Evolutionary conservation across 2,113 vertebrate genomes (phyloP).

Genomic region (Pelecanus crispus): DNA sequence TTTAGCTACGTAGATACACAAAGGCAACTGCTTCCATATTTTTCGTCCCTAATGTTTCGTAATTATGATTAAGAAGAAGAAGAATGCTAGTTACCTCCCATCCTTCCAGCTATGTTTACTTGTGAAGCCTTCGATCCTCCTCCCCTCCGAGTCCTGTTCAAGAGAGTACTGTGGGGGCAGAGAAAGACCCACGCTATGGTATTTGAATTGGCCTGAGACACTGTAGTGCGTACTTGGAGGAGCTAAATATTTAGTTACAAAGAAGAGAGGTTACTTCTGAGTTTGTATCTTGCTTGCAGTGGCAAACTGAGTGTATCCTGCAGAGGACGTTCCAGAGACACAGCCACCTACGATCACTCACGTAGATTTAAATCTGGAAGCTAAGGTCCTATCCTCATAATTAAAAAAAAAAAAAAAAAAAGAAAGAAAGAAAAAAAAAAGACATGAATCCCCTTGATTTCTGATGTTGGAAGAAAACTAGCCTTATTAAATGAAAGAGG

Average conservation of each 20-base stretch:
- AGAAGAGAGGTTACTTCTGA: not conserved
- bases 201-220: not conserved
- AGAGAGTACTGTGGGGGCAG: not conserved
- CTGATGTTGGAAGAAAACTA: not conserved
- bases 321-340: not conserved
- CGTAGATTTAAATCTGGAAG: fast-evolving
- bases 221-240: not conserved
- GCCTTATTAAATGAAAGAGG: not conserved
- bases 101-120: conserved; percentile 1
- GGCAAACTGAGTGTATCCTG: not conserved
- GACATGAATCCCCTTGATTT: not conserved
- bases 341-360: not conserved
- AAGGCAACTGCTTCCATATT: not conserved
- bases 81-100: not conserved
- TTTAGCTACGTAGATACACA: not conserved
- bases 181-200: not conserved
- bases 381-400: not conserved
- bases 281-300: not conserved
- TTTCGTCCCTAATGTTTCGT: not conserved
- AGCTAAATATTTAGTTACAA: not conserved
- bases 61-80: not conserved
- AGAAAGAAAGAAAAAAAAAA: not conserved
- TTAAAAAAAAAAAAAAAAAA: not conserved
- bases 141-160: not conserved
- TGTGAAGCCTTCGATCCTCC: not conserved